phyloP scores from a whole-genome alignment of 2,797 vertebrate species.

The Chelmon rostratus region DNA sequence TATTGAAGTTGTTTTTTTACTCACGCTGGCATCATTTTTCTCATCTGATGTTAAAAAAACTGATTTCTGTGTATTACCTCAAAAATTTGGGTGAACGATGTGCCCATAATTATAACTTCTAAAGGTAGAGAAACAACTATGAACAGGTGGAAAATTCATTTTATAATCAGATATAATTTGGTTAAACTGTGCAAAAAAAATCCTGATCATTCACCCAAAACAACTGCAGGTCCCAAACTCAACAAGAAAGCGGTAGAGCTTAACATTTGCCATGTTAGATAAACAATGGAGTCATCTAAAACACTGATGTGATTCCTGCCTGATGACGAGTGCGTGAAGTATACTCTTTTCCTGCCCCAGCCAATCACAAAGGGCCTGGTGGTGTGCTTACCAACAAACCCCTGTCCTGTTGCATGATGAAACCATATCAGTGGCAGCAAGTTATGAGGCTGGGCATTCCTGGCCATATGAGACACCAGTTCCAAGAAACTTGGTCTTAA shows the following conservation, averaged over 20 bases:
- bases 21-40: neutral
- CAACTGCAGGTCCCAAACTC: neutral
- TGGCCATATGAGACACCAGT: conserved; percentile 89
- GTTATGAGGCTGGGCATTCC: conserved; percentile 93
- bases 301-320: conserved; percentile 2
- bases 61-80: too few relatives aligned
- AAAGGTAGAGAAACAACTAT: too few relatives aligned
- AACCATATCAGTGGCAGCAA: conserved; percentile 91
- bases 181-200: neutral
- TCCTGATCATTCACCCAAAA: neutral
- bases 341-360: conserved; percentile 24
- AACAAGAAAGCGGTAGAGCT: neutral
- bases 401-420: conserved; percentile 88
- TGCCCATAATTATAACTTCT: too few relatives aligned
- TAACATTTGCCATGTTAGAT: neutral
- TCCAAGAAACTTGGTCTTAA: conserved; percentile 90
- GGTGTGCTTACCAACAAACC: conserved; percentile 85
- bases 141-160: too few relatives aligned
- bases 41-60: neutral
- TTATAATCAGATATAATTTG: neutral
- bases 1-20: neutral
- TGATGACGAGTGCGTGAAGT: conserved; percentile 16
- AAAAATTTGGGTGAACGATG: too few relatives aligned
- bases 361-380: conserved; percentile 52
- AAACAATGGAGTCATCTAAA: conserved; percentile 30